Conservation (phyloP, 2,797 vertebrate genomes). For the Acanthornis magna region DNA sequence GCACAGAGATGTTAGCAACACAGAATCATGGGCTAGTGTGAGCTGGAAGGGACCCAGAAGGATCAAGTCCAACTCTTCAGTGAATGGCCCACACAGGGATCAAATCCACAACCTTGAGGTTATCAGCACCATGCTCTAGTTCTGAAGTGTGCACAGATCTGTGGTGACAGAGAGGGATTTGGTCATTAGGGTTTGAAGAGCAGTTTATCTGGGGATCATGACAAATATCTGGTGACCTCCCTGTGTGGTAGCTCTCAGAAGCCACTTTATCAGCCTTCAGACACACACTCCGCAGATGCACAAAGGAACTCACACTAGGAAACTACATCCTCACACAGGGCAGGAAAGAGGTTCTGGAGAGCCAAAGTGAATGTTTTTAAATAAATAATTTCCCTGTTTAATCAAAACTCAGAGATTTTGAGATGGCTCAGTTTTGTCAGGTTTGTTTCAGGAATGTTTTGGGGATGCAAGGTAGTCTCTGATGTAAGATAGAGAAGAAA, state of each 20-base stretch:
- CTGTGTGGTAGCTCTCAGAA: neutral
- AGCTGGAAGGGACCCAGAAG: neutral
- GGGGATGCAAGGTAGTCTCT: neutral
- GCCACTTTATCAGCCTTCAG: neutral
- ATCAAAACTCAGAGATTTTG: neutral
- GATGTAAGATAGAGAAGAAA: neutral
- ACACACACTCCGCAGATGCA: neutral
- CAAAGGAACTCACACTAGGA: neutral
- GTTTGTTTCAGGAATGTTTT: neutral
- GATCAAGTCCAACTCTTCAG: neutral
- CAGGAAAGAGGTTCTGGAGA: neutral
- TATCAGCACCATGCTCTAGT: neutral
- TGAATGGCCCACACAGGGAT: neutral
- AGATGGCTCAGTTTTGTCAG: neutral
- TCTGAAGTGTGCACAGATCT: neutral
- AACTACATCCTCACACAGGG: neutral
- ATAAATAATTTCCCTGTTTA: neutral
- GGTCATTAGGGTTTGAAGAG: neutral
- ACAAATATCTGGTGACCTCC: neutral
- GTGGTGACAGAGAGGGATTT: neutral
- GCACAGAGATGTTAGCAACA: neutral
- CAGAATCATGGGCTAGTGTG: neutral
- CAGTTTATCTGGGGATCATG: neutral
- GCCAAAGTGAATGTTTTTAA: neutral
- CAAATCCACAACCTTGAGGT: neutral